Evolutionary conservation across 1,140 invertebrate species (phyloP).

Genomic region (Radopholus similis): DNA sequence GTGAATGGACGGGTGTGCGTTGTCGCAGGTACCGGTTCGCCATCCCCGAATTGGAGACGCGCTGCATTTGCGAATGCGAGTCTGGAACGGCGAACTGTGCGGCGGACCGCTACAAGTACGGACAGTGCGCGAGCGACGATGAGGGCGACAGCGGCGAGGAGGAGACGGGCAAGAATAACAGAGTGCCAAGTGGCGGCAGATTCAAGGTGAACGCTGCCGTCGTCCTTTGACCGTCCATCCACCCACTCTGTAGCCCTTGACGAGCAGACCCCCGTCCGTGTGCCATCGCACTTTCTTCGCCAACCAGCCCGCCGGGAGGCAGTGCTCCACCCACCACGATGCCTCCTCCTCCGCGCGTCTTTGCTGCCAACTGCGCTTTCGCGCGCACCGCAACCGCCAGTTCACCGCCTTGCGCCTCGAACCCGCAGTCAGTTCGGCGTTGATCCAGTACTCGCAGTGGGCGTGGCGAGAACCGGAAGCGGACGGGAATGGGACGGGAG

Average conservation of each 20-base stretch:
- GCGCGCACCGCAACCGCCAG: slow-evolving; percentile 9
- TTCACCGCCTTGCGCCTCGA: slow-evolving; percentile 24
- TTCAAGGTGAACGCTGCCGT: background rate
- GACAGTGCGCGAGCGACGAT: slow-evolving; percentile 9
- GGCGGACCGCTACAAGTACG: slow-evolving; percentile 36
- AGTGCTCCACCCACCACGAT: slow-evolving; percentile 8
- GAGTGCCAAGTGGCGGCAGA: background rate
- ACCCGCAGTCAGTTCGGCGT: slow-evolving; percentile 7
- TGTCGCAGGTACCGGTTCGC: slow-evolving; percentile 37
- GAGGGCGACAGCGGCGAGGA: background rate
- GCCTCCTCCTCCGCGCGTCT: slow-evolving; percentile 6
- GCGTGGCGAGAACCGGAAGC: background rate
- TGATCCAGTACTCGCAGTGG: slow-evolving; percentile 25
- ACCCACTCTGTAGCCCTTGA: background rate
- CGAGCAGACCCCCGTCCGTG: background rate
- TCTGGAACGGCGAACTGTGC: slow-evolving; percentile 29
- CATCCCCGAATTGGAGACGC: slow-evolving; percentile 40
- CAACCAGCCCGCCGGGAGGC: slow-evolving; percentile 21
- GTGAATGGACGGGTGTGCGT: background rate
- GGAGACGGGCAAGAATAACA: background rate
- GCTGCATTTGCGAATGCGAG: slow-evolving; percentile 43
- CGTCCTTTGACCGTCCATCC: background rate
- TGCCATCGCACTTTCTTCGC: slow-evolving; percentile 33
- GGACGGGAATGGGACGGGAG: slow-evolving; percentile 2
- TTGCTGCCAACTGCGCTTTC: slow-evolving; percentile 24